Conservation (phyloP, 1,140 invertebrate species). For the Hypsibius dujardini region DNA sequence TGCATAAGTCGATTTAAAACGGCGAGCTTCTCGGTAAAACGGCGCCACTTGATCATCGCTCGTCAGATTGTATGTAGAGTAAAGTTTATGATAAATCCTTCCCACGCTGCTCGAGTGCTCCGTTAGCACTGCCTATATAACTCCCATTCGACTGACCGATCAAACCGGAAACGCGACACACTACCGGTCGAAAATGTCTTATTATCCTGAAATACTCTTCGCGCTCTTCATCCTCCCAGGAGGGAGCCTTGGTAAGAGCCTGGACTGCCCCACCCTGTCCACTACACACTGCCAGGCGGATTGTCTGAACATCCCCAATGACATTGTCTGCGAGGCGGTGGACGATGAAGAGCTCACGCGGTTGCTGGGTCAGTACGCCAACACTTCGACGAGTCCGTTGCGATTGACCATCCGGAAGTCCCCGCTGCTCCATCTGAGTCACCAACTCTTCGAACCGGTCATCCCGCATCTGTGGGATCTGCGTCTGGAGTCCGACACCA, state of each 20-base stretch:
- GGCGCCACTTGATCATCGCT: no score
- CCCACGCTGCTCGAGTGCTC: no score
- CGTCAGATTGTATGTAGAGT: no score
- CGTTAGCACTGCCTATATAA: no score
- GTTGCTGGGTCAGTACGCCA: not conserved
- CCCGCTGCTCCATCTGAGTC: not conserved
- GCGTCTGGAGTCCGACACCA: conserved; percentile 52
- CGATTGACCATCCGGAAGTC: conserved; percentile 6
- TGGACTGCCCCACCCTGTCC: not conserved
- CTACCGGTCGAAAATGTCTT: no score
- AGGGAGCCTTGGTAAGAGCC: not conserved
- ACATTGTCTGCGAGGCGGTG: not conserved
- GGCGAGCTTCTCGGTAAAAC: no score
- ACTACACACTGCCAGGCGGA: not conserved
- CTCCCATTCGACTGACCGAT: no score
- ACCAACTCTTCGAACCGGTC: not conserved
- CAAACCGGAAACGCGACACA: no score
- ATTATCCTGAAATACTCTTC: no score
- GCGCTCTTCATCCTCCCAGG: no score
- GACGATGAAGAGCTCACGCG: not conserved
- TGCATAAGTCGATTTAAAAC: no score
- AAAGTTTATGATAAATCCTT: no score
- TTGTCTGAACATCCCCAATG: not conserved
- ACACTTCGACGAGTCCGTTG: not conserved
- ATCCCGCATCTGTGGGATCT: conserved; percentile 41